Conservation (phyloP, 30 jellyfish, hydroid and myxozoan species). For the Pseudorhiza aurosa region DNA sequence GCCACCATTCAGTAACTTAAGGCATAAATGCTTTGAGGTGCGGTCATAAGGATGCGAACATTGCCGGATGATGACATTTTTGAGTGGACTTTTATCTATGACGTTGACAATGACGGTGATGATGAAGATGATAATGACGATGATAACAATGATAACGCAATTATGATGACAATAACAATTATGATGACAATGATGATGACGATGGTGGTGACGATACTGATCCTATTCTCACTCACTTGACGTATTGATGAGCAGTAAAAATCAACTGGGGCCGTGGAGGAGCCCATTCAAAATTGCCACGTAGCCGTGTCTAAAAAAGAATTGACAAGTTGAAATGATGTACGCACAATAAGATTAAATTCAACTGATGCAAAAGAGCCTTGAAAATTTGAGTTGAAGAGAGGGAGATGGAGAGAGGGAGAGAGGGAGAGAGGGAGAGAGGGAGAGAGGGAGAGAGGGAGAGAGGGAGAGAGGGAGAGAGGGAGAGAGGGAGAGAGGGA, state of each 20-base stretch:
- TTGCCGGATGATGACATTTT: no score
- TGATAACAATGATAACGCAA: neutral
- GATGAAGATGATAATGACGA: neutral
- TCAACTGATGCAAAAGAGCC: no score
- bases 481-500: no score
- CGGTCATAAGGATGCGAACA: neutral
- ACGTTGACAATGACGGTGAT: neutral
- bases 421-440: no score
- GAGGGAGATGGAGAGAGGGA: no score
- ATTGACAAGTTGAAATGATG: no score
- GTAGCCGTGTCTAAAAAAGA: constrained; percentile 62
- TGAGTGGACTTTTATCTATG: no score
- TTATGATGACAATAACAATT: neutral
- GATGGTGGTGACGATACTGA: neutral
- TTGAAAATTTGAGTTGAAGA: no score
- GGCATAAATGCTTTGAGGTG: neutral
- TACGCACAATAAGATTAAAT: no score
- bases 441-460: no score
- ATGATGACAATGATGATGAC: neutral
- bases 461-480: no score
- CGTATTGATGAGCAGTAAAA: constrained; percentile 84
- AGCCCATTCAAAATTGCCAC: constrained; percentile 99
- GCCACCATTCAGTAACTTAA: neutral
- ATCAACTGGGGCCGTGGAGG: constrained; percentile 97
- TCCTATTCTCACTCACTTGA: constrained; percentile 62